Conservation (phyloP, 2,888 invertebrate species). For the Andrena minutula region DNA sequence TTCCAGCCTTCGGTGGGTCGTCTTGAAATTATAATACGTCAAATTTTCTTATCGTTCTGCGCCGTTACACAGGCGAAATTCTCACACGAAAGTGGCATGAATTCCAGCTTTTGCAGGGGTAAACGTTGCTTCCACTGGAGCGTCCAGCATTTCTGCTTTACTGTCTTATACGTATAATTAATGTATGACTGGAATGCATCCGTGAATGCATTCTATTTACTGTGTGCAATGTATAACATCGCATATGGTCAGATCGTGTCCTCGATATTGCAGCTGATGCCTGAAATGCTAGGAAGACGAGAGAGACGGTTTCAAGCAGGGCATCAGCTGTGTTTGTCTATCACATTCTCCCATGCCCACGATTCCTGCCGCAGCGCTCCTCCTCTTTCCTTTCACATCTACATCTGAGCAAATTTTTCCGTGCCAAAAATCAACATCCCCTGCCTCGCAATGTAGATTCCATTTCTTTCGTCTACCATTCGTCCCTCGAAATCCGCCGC, state of each 20-base stretch:
- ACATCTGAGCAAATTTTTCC: background rate
- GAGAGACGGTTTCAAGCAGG: slow-evolving; percentile 3
- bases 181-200: slow-evolving; percentile 62
- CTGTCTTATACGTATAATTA: slow-evolving; percentile 58
- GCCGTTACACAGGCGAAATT: background rate
- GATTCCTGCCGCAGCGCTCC: background rate
- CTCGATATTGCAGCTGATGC: slow-evolving; percentile 58
- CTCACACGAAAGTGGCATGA: background rate
- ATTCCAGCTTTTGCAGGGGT: slow-evolving; percentile 28
- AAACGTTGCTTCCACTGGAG: slow-evolving; percentile 15
- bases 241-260: slow-evolving; percentile 58
- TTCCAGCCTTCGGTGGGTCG: background rate
- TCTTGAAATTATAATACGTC: too few relatives aligned
- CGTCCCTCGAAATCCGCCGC: background rate
- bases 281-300: slow-evolving; percentile 59
- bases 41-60: background rate
- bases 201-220: slow-evolving; percentile 57
- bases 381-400: background rate
- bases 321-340: slow-evolving; percentile 31
- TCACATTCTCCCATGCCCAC: slow-evolving; percentile 1
- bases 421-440: background rate
- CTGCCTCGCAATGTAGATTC: background rate
- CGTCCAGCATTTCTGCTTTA: slow-evolving; percentile 56
- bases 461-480: background rate
- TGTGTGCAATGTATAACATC: slow-evolving; percentile 45